These are phyloP conservation scores for Glareola pratincola DNA, from an alignment of 2,113 vertebrate genomes.

Conservation along the genomic window DNA sequence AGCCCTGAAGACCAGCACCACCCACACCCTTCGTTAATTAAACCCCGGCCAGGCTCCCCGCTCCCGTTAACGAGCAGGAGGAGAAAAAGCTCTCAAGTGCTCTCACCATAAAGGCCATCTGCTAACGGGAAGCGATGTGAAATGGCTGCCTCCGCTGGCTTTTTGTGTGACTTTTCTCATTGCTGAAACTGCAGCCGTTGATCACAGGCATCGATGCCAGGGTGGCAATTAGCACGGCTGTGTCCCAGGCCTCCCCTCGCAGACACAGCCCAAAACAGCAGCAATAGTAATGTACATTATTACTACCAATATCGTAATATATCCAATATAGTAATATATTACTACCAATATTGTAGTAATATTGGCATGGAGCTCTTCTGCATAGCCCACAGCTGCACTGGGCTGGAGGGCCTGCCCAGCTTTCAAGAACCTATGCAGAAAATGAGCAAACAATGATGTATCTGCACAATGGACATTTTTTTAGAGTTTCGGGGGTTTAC, in stretches of 20 bases:
- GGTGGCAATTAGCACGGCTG: neutral
- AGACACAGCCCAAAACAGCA: neutral
- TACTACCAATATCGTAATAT: neutral
- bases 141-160: neutral
- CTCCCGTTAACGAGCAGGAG: neutral
- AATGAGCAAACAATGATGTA: neutral
- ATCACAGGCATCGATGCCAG: fast-evolving
- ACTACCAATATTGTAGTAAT: too few relatives aligned
- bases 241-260: fast-evolving
- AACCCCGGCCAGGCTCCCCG: neutral
- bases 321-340: too few relatives aligned
- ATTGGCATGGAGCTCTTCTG: fast-evolving
- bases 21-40: neutral
- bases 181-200: fast-evolving
- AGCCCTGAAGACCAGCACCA: neutral
- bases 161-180: neutral
- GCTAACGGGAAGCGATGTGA: fast-evolving
- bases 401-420: neutral
- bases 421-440: neutral
- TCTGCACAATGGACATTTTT: neutral
- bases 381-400: fast-evolving
- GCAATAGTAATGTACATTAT: too few relatives aligned
- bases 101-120: fast-evolving
- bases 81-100: neutral
- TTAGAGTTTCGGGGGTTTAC: neutral